Evolutionary conservation across 2,888 invertebrate genomes (phyloP).

Genomic region (Tupiocoris notatus): DNA sequence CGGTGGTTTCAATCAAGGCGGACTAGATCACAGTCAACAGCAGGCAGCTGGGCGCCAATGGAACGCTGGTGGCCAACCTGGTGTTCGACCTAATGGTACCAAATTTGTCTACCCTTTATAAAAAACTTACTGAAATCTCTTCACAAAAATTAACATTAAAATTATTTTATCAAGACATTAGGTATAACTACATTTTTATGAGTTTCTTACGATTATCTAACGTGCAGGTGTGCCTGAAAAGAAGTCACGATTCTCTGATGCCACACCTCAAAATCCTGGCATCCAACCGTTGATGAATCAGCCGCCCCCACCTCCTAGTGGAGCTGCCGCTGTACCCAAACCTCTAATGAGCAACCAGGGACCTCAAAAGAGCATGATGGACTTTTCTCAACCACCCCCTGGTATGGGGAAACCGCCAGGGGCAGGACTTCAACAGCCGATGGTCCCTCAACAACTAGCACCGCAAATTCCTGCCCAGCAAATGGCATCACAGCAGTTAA

Average conservation of each 20-base stretch:
- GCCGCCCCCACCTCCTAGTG: constrained; percentile 27
- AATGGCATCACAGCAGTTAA: constrained; percentile 11
- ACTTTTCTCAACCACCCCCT: constrained; percentile 36
- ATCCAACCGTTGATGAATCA: constrained; percentile 23
- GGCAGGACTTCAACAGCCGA: neutral
- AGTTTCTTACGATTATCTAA: too few species aligned
- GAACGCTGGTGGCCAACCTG: too few species aligned
- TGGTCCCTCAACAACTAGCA: constrained; percentile 14
- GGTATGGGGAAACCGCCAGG: neutral
- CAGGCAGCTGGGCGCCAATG: neutral
- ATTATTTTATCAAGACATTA: too few species aligned
- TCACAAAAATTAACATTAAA: too few species aligned
- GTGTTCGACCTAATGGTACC: neutral
- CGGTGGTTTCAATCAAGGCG: constrained; percentile 19
- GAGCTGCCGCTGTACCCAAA: constrained; percentile 15
- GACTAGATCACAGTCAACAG: too few species aligned
- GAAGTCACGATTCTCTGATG: constrained; percentile 31
- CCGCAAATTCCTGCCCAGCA: constrained; percentile 4
- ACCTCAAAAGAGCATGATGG: constrained; percentile 10
- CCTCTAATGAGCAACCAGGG: constrained; percentile 26
- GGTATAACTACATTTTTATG: too few species aligned
- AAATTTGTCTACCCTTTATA: too few species aligned
- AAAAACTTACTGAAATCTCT: too few species aligned
- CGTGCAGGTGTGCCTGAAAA: constrained; percentile 36
- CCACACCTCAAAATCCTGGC: constrained; percentile 5